Evolutionary conservation across 2,888 invertebrate genomes (phyloP).

Genomic region (Bedellia somnulentella): DNA sequence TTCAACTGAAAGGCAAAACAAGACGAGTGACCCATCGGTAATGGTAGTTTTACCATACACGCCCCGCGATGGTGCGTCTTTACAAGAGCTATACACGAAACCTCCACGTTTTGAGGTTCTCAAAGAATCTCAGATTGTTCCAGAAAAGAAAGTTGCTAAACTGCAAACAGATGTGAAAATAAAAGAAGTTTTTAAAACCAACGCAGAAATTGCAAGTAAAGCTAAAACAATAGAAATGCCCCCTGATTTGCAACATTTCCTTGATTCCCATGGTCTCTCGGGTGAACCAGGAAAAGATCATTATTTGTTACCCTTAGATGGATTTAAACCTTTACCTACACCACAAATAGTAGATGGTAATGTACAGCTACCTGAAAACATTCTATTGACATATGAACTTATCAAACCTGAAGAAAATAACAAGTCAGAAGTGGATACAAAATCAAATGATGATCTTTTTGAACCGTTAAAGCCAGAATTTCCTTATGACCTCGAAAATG

Average conservation of each 20-base stretch:
- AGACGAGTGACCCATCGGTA: constrained; percentile 36
- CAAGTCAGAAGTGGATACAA: constrained; percentile 16
- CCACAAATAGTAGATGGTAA: constrained; percentile 35
- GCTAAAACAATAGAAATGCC: constrained; percentile 25
- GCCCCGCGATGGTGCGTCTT: constrained; percentile 52
- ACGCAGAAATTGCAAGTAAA: constrained; percentile 19
- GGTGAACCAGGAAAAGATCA: constrained; percentile 36
- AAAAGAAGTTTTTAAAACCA: constrained; percentile 20
- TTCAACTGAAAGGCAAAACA: constrained; percentile 11
- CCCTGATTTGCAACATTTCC: constrained; percentile 37
- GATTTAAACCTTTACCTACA: constrained; percentile 47
- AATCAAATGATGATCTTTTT: constrained; percentile 31
- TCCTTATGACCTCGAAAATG: constrained; percentile 40
- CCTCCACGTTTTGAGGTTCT: constrained; percentile 65
- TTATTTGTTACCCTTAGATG: constrained; percentile 42
- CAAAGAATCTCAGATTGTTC: constrained; percentile 25
- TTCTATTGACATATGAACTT: constrained; percentile 40
- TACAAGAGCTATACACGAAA: constrained; percentile 68
- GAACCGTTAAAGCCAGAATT: constrained; percentile 37
- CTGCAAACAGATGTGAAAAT: constrained; percentile 18
- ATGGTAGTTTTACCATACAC: constrained; percentile 70
- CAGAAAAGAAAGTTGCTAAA: constrained; percentile 14
- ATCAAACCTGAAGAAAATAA: constrained; percentile 24
- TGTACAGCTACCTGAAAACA: constrained; percentile 44
- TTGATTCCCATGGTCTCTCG: constrained; percentile 39